phyloP scores from a whole-genome alignment of 1,140 invertebrate genomes.

The Bradysia coprophila region DNA sequence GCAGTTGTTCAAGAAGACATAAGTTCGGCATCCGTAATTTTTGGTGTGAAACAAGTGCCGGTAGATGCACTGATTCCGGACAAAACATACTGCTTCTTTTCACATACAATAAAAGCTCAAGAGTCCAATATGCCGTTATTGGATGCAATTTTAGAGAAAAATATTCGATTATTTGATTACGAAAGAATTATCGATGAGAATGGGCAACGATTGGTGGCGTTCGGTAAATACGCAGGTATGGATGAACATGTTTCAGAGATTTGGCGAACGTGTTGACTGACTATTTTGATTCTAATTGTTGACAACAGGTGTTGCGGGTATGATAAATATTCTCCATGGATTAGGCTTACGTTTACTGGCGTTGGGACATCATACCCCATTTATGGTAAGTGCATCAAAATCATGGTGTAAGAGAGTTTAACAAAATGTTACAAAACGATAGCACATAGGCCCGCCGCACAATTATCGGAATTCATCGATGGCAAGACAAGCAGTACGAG shows the following conservation, averaged over 20 bases:
- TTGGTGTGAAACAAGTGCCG: slow-evolving; percentile 96
- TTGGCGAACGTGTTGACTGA: too few relatives aligned
- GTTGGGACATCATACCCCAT: slow-evolving; percentile 95
- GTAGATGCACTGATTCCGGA: slow-evolving; percentile 83
- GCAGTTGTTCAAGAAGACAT: slow-evolving; percentile 93
- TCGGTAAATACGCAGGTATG: slow-evolving; percentile 81
- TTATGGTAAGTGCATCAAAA: slow-evolving; percentile 55
- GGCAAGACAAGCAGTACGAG: slow-evolving; percentile 90
- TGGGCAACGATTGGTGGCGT: slow-evolving; percentile 87
- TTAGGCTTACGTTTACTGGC: slow-evolving; percentile 84
- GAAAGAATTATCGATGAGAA: slow-evolving; percentile 84
- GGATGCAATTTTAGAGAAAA: slow-evolving; percentile 91
- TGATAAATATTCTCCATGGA: slow-evolving; percentile 97
- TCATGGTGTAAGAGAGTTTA: not conserved
- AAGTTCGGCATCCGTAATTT: slow-evolving; percentile 84
- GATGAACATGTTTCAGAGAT: not conserved
- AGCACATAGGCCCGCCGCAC: slow-evolving; percentile 95
- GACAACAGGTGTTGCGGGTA: slow-evolving; percentile 90
- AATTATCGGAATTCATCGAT: slow-evolving; percentile 96
- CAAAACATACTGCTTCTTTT: slow-evolving; percentile 97
- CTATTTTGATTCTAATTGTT: too few relatives aligned
- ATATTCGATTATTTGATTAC: slow-evolving; percentile 93
- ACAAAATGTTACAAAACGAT: slow-evolving; percentile 2
- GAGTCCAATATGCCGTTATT: slow-evolving; percentile 94
- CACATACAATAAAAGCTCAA: slow-evolving; percentile 98